Evolutionary conservation across 2,888 invertebrate species (phyloP), one percentile per base, ranked within the genome.

Genomic region (Colostygia pectinataria): DNA sequence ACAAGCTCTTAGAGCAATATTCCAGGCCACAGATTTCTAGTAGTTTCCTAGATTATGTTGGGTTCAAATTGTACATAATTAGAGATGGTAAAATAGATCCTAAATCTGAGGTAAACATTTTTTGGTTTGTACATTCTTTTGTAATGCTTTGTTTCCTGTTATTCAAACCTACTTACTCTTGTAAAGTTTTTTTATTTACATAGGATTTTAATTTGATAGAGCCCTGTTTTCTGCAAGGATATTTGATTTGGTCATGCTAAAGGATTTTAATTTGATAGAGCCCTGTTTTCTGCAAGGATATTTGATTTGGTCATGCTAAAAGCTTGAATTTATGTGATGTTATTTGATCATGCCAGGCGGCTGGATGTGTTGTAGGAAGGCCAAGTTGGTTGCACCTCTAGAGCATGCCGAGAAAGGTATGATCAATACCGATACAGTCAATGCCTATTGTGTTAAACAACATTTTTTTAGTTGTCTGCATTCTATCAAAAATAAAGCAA

Each of bases 351-450:
- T 63, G 63, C 66, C 74, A 87, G 86, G 82, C 65, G 64, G 70
- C 66, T 85, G 80, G 84, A 70, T 82, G 66, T 86, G 84, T 86
- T 88, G 86, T 85, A 74, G 79, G 72, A 82, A 74, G 55, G 59
- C 63, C 66, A 74, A 75, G 68, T 71, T 65, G 50, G 74, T 87
- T 57, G 74, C 76, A 56, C 82, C 83, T 44, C 63, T 80, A 66
- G 71, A 72, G 50, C 69, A 51, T 72, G 58, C 65, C 38, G 52
- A 64, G 25, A 56, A 74, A 85, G 87, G 84, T 83, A 85, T 70
- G 66, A 64, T 61, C 34, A 50, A 45, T 55, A 36, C 36, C 28
- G 39, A 7, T 28, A 52, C 40, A 13, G 28, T n/a, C n/a, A n/a
- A n/a, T n/a, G n/a, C n/a, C 28, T 28, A 38, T 39, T 41, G 13